Base-by-base conservation (phyloP, 30 jellyfish, hydroid and myxozoan genomes). In the Cassiopea andromeda region DNA sequence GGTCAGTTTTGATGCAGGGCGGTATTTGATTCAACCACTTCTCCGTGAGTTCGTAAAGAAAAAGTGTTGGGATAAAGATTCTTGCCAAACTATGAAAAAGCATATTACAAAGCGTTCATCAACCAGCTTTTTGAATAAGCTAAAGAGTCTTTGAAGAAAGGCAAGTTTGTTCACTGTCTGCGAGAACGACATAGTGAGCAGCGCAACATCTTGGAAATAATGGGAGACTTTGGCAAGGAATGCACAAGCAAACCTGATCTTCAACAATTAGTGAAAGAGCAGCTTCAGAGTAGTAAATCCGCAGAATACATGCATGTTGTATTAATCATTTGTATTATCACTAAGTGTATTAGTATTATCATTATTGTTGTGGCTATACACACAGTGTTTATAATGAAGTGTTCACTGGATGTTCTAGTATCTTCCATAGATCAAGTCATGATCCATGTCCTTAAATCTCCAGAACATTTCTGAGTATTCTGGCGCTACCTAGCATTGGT, bases 61-160 rank as follows among this genome's bases (percentile, higher is more conserved):
- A 43, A 69, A 12, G 14, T 19, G 19, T 14, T 83, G 92, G 92
- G 50, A 83, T 38, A 7, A 43, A 6, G 61, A 45, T 1, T 67
- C 75, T 13, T 19, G 38, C 2, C 43, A 49, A 38, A 12, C 14
- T 69, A 69, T 43, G 84, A 83, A 54, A 44, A 3, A 69, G 77
- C 75, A 7, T 83, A 43, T 38, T 18, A 48, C 15, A 17, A 46
- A 44, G 17, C 75, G 2, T 83, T 44, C 67, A 15, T 69, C 45
- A 49, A 69, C 1, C 64, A 70, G 2, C 14, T 83, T 58, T 83
- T 69, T 49, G 78, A 44, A 2, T 19, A 69, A 27, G 84, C 81
- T 17, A 46, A 60, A 14, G 67, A 48, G 27, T 83, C 92, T 9
- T 82, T 83, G 14, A 60, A 71, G 19, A 83, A 83, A 58, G 92